A percentile compares a stretch with the other conserved stretches of the same genome.
Evolutionary conservation across 2,113 vertebrate genomes (phyloP).

Genomic region (Pithys albifrons): DNA sequence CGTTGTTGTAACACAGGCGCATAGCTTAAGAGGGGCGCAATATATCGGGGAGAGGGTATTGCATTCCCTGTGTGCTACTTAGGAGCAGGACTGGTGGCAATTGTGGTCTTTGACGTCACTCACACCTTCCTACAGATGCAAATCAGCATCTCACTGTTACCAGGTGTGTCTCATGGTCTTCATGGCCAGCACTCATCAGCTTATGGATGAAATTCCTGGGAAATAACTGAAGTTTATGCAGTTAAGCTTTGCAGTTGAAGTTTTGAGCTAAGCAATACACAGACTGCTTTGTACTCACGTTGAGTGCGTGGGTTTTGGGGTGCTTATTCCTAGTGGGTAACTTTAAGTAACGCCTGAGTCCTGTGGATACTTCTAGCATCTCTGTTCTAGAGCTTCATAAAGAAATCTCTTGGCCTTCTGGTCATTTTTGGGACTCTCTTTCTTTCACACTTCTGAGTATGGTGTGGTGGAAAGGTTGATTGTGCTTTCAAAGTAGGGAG

Average conservation of each 20-base stretch:
- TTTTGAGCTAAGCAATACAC: neutral
- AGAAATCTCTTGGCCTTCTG: neutral
- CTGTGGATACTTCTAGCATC: neutral
- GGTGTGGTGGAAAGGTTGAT: too few species aligned
- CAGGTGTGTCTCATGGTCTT: neutral
- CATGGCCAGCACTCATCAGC: neutral
- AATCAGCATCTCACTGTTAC: neutral
- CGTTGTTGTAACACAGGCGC: neutral
- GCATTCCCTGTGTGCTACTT: rapidly evolving
- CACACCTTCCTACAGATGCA: rapidly evolving
- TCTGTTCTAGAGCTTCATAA: neutral
- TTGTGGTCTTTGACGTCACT: neutral
- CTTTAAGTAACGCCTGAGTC: neutral
- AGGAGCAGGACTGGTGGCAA: neutral
- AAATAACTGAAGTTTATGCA: neutral
- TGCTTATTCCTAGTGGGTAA: neutral
- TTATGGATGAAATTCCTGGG: neutral
- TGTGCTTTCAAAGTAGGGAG: neutral
- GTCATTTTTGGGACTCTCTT: neutral
- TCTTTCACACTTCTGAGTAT: neutral
- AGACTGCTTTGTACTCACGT: neutral
- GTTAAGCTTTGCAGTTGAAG: neutral
- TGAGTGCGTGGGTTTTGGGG: neutral
- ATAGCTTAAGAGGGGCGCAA: neutral
- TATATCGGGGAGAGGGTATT: neutral